phyloP scores from a whole-genome alignment of 2,888 invertebrate genomes.

The Anoplius nigerrimus region DNA sequence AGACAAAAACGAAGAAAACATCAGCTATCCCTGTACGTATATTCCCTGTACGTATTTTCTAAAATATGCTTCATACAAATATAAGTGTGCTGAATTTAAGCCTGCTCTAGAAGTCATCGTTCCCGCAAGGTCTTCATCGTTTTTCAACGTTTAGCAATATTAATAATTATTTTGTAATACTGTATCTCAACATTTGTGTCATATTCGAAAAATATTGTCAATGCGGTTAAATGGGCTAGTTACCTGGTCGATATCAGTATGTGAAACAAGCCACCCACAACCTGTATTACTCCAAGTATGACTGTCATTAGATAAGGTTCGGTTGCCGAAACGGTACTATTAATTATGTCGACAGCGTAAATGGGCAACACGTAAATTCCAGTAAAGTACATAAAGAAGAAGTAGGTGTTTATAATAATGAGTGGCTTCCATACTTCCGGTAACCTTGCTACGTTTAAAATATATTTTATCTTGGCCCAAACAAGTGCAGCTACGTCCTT shows the following conservation, averaged over 20 bases:
- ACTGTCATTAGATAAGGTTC: conserved; percentile 51
- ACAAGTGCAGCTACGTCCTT: background rate
- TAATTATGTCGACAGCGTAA: conserved; percentile 49
- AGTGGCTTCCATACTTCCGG: conserved; percentile 59
- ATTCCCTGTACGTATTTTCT: too few species aligned
- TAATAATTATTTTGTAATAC: too few species aligned
- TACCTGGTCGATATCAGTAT: conserved; percentile 45
- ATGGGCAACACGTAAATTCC: conserved; percentile 48
- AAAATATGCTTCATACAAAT: too few species aligned
- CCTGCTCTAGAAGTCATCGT: too few species aligned
- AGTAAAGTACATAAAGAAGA: conserved; percentile 55
- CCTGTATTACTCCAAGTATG: conserved; percentile 47
- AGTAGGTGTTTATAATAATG: conserved; percentile 43
- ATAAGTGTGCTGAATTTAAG: too few species aligned
- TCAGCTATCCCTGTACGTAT: too few species aligned
- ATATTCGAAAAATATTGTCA: too few species aligned
- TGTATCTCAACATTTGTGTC: too few species aligned
- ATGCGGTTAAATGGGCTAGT: background rate
- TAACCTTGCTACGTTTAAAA: conserved; percentile 15
- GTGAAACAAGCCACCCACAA: conserved; percentile 26
- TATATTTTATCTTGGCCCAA: conserved; percentile 24
- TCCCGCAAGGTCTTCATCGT: too few species aligned
- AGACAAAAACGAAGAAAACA: too few species aligned
- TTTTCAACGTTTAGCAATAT: too few species aligned
- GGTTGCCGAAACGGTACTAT: conserved; percentile 33